phyloP scores from a whole-genome alignment of 2,113 vertebrate genomes.

The Anseranas semipalmata region DNA sequence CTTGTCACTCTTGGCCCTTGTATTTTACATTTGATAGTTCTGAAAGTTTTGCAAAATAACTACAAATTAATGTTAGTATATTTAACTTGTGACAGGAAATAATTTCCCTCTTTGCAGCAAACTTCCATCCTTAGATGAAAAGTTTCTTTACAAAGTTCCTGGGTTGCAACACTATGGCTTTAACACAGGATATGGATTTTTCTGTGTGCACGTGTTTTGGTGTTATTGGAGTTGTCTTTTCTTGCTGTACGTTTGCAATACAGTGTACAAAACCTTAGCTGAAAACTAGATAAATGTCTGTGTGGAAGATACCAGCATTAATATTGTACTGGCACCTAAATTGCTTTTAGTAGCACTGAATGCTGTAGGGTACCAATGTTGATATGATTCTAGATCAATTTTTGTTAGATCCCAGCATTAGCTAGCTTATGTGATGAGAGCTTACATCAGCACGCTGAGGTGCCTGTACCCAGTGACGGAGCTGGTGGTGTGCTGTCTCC shows the following conservation, averaged over 20 bases:
- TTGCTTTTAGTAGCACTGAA: background rate
- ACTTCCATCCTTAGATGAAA: background rate
- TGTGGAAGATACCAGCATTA: background rate
- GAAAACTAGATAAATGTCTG: background rate
- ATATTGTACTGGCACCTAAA: background rate
- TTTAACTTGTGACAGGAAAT: background rate
- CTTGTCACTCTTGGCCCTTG: fast-evolving
- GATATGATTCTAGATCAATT: background rate
- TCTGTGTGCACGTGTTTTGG: background rate
- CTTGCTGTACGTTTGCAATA: background rate
- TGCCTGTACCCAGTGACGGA: fast-evolving
- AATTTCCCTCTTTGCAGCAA: background rate
- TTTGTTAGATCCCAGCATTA: background rate
- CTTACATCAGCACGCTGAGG: background rate
- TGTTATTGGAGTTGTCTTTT: background rate
- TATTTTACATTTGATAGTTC: background rate
- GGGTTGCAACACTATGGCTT: background rate
- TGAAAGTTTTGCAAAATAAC: background rate
- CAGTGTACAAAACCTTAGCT: background rate
- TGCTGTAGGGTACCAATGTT: background rate
- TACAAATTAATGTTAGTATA: background rate
- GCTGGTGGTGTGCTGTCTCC: background rate
- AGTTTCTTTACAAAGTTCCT: background rate
- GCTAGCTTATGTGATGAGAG: background rate
- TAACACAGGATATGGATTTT: background rate